phyloP scores from a whole-genome alignment of 2,113 vertebrate genomes.

The Marmota flaviventris region DNA sequence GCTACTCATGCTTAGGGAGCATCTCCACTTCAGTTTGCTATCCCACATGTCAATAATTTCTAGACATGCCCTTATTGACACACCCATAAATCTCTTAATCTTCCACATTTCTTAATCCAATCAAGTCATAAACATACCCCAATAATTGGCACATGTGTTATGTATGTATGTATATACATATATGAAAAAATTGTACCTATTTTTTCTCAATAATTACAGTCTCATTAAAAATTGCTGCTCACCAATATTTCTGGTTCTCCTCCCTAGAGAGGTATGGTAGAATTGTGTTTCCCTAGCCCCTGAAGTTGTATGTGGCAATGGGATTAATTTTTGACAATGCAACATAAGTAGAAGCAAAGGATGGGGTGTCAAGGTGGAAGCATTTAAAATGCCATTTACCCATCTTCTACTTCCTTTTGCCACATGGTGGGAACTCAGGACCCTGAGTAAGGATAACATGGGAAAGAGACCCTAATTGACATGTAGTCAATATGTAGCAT shows the following conservation, averaged over 20 bases:
- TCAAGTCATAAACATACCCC: background rate
- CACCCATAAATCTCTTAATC: no score
- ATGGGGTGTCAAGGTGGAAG: background rate
- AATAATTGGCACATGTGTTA: background rate
- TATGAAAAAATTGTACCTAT: background rate
- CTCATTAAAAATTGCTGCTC: background rate
- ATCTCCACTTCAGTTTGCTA: no score
- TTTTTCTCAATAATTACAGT: background rate
- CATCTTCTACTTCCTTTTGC: background rate
- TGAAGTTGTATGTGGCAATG: constrained; percentile 11
- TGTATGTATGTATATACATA: no score
- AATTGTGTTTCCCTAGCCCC: background rate
- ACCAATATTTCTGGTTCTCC: background rate
- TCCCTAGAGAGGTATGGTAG: background rate
- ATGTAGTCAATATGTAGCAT: background rate
- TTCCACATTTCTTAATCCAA: no score
- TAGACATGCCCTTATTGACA: no score
- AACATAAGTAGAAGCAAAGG: background rate
- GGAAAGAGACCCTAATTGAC: background rate
- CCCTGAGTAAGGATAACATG: background rate
- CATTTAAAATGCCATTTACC: background rate
- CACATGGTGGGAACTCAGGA: background rate
- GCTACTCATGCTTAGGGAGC: no score
- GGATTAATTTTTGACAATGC: background rate
- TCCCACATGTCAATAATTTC: no score